Conservation (phyloP, 2,797 vertebrate genomes). For the Staurois parvus region DNA sequence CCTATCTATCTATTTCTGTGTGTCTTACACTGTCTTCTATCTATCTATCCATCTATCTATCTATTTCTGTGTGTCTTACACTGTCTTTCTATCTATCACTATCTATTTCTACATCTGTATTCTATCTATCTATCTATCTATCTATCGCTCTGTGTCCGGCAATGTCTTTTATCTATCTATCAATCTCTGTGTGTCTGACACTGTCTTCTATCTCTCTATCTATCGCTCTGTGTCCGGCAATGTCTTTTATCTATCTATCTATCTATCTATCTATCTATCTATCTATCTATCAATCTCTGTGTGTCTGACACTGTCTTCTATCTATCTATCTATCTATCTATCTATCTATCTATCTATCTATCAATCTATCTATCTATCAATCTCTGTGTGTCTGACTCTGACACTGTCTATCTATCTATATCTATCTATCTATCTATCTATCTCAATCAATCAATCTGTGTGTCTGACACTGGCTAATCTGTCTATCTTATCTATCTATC, state of each 20-base stretch:
- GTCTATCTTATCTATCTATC: slow-evolving; percentile 29
- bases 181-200: too few species aligned
- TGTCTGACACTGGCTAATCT: slow-evolving; percentile 12
- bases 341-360: slow-evolving; percentile 21
- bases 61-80: too few species aligned
- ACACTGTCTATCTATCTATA: not conserved
- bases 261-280: not conserved
- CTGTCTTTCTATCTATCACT: too few species aligned
- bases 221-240: too few species aligned
- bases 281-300: slow-evolving; percentile 24
- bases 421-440: slow-evolving; percentile 2
- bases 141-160: too few species aligned
- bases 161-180: too few species aligned
- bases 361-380: slow-evolving; percentile 24
- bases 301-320: not conserved
- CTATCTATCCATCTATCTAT: too few species aligned
- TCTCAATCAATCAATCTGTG: not conserved
- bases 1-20: slow-evolving; percentile 25
- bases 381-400: slow-evolving; percentile 10
- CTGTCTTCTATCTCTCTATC: too few species aligned
- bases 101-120: too few species aligned
- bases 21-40: not conserved
- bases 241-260: too few species aligned
- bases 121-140: slow-evolving; percentile 25
- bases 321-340: slow-evolving; percentile 9